A percentile compares a stretch with the other conserved stretches of the same genome.
These are phyloP conservation scores for Amyelois transitella DNA, from an alignment of 1,140 invertebrate species.

Conservation along the genomic window DNA sequence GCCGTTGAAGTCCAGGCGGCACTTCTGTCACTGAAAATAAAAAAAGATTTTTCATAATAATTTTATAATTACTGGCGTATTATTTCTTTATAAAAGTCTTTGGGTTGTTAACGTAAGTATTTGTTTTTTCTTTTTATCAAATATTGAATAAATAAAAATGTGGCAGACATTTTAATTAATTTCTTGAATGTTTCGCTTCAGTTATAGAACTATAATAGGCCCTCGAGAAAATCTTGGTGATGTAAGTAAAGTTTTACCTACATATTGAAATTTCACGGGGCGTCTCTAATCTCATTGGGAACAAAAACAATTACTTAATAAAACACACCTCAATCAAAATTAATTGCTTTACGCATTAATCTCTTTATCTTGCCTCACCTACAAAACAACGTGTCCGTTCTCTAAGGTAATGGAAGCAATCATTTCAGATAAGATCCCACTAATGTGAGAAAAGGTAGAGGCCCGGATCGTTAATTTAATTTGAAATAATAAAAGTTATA, in stretches of 20 bases:
- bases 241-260: background rate
- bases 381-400: slow-evolving; percentile 67
- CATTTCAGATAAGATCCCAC: slow-evolving; percentile 71
- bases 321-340: slow-evolving; percentile 69
- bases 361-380: slow-evolving; percentile 47
- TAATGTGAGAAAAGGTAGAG: slow-evolving; percentile 72
- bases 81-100: no score
- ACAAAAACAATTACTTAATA: slow-evolving; percentile 74
- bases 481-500: slow-evolving; percentile 73
- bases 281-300: slow-evolving; percentile 54
- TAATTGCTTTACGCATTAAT: slow-evolving; percentile 50
- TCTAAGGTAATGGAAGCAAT: slow-evolving; percentile 70
- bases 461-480: slow-evolving; percentile 71
- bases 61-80: no score
- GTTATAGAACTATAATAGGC: no score
- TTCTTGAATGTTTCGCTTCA: no score
- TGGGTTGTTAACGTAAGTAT: no score
- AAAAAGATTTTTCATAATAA: no score
- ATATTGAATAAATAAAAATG: no score
- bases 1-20: no score
- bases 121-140: no score
- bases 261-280: slow-evolving; percentile 33
- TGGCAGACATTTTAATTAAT: no score
- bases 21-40: no score
- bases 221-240: no score